Conservation (phyloP, 2,113 vertebrate genomes). For the Martes martes region DNA sequence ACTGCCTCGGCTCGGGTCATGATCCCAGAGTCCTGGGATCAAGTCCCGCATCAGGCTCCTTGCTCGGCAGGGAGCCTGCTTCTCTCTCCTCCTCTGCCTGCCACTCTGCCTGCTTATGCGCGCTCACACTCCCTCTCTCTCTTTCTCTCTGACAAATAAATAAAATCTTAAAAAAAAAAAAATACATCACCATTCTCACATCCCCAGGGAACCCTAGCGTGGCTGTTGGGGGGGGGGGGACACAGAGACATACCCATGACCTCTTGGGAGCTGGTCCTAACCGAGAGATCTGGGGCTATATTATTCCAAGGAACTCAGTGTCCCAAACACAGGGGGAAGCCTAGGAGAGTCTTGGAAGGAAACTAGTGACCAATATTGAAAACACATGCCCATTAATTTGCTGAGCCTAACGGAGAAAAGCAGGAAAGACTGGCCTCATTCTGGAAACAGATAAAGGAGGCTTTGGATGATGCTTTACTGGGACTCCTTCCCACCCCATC, state of each 20-base stretch:
- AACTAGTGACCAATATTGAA: background rate
- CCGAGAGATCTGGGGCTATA: background rate
- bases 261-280: background rate
- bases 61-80: too few species aligned
- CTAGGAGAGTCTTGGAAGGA: background rate
- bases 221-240: background rate
- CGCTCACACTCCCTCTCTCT: too few species aligned
- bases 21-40: too few species aligned
- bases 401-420: background rate
- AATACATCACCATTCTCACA: background rate
- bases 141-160: too few species aligned
- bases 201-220: background rate
- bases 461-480: background rate
- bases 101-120: too few species aligned
- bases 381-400: background rate
- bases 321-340: background rate
- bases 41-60: too few species aligned
- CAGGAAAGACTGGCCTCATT: background rate
- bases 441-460: background rate
- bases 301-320: background rate
- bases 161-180: background rate
- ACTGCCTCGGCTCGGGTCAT: too few species aligned
- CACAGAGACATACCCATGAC: background rate
- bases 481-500: background rate
- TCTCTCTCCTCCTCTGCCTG: too few species aligned